phyloP scores from a whole-genome alignment of 2,797 vertebrate species.

The Tympanoctomys barrerae region DNA sequence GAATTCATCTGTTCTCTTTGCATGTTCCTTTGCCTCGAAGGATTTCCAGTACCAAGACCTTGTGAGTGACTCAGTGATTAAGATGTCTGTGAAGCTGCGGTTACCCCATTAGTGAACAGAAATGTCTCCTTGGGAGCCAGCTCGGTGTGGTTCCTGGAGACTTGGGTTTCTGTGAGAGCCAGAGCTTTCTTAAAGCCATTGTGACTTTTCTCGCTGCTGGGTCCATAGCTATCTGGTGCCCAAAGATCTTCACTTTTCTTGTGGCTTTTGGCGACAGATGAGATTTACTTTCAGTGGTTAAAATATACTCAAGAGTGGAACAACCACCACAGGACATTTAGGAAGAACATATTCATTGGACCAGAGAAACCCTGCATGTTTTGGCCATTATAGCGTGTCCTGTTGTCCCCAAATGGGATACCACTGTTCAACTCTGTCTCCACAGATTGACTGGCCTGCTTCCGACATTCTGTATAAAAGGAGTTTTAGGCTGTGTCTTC shows the following conservation, averaged over 20 bases:
- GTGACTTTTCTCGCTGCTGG: neutral
- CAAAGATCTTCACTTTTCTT: neutral
- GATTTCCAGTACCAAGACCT: constrained; percentile 32
- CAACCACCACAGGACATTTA: neutral
- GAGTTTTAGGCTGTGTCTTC: neutral
- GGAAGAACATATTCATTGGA: constrained; percentile 32
- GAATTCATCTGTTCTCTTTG: constrained; percentile 63
- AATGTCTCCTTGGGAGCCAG: neutral
- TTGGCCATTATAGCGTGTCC: neutral
- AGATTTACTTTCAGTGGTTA: constrained; percentile 16
- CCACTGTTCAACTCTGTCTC: neutral
- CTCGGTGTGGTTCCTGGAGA: neutral
- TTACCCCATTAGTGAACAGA: neutral
- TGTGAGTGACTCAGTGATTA: constrained; percentile 40
- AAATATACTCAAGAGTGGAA: neutral
- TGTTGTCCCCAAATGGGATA: neutral
- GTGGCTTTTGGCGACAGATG: neutral
- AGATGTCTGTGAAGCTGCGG: neutral
- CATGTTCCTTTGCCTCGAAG: constrained; percentile 11
- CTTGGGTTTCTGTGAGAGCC: neutral
- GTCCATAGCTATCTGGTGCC: neutral
- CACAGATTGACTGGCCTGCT: neutral
- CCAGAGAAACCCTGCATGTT: neutral
- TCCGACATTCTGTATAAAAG: neutral
- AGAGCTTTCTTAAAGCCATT: neutral